phyloP scores from a whole-genome alignment of 2,797 vertebrate species.

The Meda fulgida region DNA sequence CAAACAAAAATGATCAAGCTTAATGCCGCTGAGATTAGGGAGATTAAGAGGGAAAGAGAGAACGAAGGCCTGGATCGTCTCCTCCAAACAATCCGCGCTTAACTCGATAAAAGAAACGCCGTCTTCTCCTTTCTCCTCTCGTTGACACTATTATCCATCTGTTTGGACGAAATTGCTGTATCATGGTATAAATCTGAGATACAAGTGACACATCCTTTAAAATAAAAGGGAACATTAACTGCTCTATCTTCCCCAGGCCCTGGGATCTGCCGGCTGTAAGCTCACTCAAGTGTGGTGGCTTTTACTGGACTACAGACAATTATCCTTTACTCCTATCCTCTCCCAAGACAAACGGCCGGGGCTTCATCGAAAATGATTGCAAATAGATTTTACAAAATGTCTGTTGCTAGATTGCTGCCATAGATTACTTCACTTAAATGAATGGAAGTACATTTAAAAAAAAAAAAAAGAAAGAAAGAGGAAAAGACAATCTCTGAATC shows the following conservation, averaged over 20 bases:
- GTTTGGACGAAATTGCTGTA: conserved; percentile 99
- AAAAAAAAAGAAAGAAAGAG: neutral
- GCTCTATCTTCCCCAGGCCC: conserved; percentile 99
- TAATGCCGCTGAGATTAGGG: conserved; percentile 98
- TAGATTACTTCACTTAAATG: conserved; percentile 99
- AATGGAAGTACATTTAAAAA: conserved; percentile 79
- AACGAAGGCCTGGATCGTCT: conserved; percentile 85
- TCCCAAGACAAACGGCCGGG: conserved; percentile 99
- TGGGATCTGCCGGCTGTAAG: conserved; percentile 99
- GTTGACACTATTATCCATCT: conserved; percentile 99
- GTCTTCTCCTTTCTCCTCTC: conserved; percentile 84
- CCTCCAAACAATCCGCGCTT: conserved; percentile 98
- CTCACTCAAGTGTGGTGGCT: conserved; percentile 99
- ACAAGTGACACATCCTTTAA: conserved; percentile 99
- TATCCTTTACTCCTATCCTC: conserved; percentile 99
- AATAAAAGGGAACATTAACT: conserved; percentile 99
- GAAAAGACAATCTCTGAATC: conserved; percentile 95
- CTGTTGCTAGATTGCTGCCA: conserved; percentile 99
- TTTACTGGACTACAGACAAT: conserved; percentile 99
- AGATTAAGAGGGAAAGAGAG: conserved; percentile 97
- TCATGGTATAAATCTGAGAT: conserved; percentile 99
- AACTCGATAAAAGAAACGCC: conserved; percentile 94
- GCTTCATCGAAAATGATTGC: conserved; percentile 99
- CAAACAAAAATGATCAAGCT: conserved; percentile 99
- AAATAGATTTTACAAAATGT: conserved; percentile 99